Conservation (phyloP, 37 sponge, comb jelly and placozoan species). For the Amphimedon queenslandica region DNA sequence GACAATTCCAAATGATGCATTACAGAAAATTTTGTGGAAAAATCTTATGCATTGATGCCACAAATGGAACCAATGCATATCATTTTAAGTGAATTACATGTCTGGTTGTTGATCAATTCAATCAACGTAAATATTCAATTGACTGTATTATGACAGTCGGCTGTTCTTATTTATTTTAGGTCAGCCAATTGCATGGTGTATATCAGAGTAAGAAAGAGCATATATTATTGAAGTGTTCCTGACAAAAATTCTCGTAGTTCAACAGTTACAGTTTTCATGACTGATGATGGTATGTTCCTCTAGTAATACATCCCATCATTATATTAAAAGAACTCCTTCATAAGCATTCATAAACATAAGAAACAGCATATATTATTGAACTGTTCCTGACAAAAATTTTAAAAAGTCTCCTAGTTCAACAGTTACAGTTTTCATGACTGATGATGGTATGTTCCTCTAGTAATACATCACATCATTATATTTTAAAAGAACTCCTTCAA, state of each 20-base stretch:
- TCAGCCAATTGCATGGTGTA: constrained; percentile 39
- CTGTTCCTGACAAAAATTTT: constrained; percentile 3
- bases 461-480: neutral
- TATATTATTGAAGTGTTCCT: constrained; percentile 3
- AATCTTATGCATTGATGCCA: constrained; percentile 17
- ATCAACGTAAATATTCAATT: constrained; percentile 2
- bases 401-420: neutral
- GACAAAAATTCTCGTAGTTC: neutral
- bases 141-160: too few relatives aligned
- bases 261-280: constrained; percentile 14
- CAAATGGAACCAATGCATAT: constrained; percentile 23
- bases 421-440: constrained; percentile 25
- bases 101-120: constrained; percentile 3
- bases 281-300: constrained; percentile 49
- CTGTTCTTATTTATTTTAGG: too few relatives aligned
- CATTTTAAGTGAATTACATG: constrained; percentile 17
- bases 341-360: neutral
- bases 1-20: too few relatives aligned
- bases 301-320: neutral
- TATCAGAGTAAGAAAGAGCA: constrained; percentile 3
- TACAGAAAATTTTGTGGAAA: constrained; percentile 10
- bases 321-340: neutral
- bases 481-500: constrained; percentile 1
- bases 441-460: constrained; percentile 40
- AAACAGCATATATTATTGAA: neutral